Evolutionary conservation across 2,113 vertebrate species (phyloP), one percentile per base, ranked within the genome.

Genomic region (Myotis davidii): DNA sequence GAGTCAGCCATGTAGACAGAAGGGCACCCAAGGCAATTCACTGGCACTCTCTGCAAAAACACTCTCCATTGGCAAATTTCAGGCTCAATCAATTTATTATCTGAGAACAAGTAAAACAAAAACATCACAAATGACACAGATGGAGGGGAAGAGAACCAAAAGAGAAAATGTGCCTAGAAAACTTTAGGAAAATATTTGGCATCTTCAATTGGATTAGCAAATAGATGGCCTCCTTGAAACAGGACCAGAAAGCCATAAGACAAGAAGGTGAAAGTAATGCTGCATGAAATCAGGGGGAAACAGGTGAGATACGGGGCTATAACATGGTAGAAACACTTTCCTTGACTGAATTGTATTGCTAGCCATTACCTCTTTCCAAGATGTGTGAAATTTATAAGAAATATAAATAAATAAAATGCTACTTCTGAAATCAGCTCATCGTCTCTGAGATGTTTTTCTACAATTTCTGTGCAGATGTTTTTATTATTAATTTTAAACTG

Each of bases 1-100:
- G 67, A 85, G 61, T 74, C 82, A 91, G 50, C 77, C 65, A 76
- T 85, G 56, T 21, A 93, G 72, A 85, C 83, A 88, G 83, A 94
- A 84, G 25, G 37, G 9, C 48, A 94, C 82, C 29, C 16, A 67
- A 85, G 56, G 77, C 39, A 84, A 88, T 88, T 69, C n/a, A 14
- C 6, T 79, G 87, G n/a, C 56, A 81, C 6, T 25, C 56, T 69
- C 11, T 54, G 25, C n/a, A 76, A 45, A 79, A 91, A 74, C n/a
- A 34, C 27, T 77, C 17, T 67, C 59, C 42, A n/a, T 0, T 74
- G 37, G 77, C n/a, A 79, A 84, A 90, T 45, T 74, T 91, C 54
- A 56, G 32, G 25, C 56, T 76, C 78, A 69, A 42, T 67, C 72
- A 50, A 39, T 90, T 52, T 96, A 78, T 64, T 78, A 85, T 74